These are phyloP conservation scores for Cygnus olor DNA, from an alignment of 2,797 vertebrate species.

Conservation along the genomic window DNA sequence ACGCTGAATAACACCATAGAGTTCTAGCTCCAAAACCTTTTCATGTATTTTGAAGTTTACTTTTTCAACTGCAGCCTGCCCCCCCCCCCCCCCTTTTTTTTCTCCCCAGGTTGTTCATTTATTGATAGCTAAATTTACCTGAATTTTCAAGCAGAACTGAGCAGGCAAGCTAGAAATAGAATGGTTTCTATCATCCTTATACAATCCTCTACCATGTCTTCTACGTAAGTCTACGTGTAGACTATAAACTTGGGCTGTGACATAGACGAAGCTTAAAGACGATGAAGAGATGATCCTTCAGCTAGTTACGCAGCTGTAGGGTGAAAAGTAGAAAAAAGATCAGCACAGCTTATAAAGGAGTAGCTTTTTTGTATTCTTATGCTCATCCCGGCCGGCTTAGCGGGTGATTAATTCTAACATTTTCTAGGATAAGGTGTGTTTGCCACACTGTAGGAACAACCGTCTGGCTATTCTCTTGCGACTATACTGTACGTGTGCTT, in stretches of 20 bases:
- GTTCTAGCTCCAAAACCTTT: rapidly evolving
- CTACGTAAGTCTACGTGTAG: background rate
- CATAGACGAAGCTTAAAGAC: background rate
- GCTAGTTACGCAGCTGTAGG: background rate
- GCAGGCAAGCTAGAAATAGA: background rate
- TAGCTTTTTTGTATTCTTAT: background rate
- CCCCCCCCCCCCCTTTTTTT: too few relatives aligned
- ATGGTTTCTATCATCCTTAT: background rate
- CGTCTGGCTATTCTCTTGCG: background rate
- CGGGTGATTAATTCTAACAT: background rate
- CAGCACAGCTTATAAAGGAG: background rate
- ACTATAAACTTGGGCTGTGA: background rate
- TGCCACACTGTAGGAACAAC: background rate
- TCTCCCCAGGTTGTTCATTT: background rate
- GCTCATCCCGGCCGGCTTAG: background rate
- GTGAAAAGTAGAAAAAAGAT: constrained; percentile 20
- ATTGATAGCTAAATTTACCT: background rate
- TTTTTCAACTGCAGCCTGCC: background rate
- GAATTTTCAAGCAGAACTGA: background rate
- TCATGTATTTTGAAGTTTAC: rapidly evolving
- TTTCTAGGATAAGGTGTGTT: background rate
- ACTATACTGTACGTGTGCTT: background rate
- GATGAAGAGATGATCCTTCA: background rate
- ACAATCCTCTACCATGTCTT: too few relatives aligned
- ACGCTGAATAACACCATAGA: rapidly evolving